Evolutionary conservation across 2,888 invertebrate genomes (phyloP).

Genomic region (Pterostichus madidus): DNA sequence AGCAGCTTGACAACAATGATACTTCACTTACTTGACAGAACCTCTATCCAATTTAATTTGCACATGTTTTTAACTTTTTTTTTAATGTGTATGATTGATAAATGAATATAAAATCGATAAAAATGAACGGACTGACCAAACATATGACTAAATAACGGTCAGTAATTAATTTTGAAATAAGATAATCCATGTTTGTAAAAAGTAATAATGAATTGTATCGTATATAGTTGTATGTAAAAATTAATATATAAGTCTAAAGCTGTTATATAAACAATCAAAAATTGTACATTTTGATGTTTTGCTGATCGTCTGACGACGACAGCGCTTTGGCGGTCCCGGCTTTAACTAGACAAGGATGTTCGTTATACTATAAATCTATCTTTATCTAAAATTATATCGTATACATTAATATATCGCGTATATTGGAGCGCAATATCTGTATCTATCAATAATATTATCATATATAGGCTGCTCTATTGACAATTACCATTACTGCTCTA

Average conservation of each 20-base stretch:
- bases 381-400: constrained; percentile 29
- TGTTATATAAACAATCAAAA: constrained; percentile 55
- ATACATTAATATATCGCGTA: constrained; percentile 44
- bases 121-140: no score
- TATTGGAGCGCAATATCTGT: constrained; percentile 15
- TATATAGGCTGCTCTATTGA: constrained; percentile 64
- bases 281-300: constrained; percentile 60
- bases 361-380: constrained; percentile 49
- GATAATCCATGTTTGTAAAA: no score
- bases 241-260: constrained; percentile 43
- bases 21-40: no score
- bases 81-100: no score
- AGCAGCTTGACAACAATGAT: no score
- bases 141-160: no score
- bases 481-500: constrained; percentile 45
- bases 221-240: constrained; percentile 31
- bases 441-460: constrained; percentile 24
- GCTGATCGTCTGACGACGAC: constrained; percentile 61
- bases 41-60: no score
- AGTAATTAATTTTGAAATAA: no score
- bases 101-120: no score
- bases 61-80: no score
- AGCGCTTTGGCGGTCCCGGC: constrained; percentile 67
- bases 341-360: constrained; percentile 67
- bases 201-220: constrained; percentile 1